phyloP scores from a whole-genome alignment of 2,797 vertebrate species.

The Sphenopsis melanotis region DNA sequence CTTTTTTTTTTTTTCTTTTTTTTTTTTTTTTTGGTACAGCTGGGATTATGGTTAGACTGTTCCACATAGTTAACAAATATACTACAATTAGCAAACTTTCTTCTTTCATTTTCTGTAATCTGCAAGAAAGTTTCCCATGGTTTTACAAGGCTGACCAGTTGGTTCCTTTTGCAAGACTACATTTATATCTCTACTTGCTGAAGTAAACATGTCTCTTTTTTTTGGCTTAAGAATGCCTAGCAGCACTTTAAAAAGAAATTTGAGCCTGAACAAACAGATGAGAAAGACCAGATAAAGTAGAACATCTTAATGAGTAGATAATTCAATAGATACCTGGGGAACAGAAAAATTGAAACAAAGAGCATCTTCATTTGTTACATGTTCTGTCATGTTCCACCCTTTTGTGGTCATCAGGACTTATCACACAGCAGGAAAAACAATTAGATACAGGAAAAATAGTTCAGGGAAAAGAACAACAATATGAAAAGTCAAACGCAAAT shows the following conservation, averaged over 20 bases:
- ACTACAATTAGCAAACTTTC: neutral
- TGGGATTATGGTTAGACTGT: neutral
- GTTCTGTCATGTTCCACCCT: neutral
- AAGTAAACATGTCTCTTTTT: neutral
- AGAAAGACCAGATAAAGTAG: conserved; percentile 13
- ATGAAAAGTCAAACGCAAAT: neutral
- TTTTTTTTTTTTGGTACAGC: neutral
- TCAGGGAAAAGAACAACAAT: conserved; percentile 11
- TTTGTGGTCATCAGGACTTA: neutral
- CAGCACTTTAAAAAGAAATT: conserved; percentile 1
- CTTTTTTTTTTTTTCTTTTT: neutral
- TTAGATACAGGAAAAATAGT: neutral
- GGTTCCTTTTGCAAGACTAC: neutral
- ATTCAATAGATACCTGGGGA: conserved; percentile 2
- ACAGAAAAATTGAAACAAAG: neutral
- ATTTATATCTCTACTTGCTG: neutral
- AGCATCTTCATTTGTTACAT: neutral
- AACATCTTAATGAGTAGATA: neutral
- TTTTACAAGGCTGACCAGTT: neutral
- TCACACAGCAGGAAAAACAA: neutral
- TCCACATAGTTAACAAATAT: neutral
- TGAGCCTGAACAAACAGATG: neutral
- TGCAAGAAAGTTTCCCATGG: neutral
- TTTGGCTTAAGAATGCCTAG: neutral
- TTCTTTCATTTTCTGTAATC: conserved; percentile 6